Evolutionary conservation across 1,140 invertebrate genomes (phyloP), one percentile per base, ranked within the genome.

Genomic region (Anadara kagoshimensis): DNA sequence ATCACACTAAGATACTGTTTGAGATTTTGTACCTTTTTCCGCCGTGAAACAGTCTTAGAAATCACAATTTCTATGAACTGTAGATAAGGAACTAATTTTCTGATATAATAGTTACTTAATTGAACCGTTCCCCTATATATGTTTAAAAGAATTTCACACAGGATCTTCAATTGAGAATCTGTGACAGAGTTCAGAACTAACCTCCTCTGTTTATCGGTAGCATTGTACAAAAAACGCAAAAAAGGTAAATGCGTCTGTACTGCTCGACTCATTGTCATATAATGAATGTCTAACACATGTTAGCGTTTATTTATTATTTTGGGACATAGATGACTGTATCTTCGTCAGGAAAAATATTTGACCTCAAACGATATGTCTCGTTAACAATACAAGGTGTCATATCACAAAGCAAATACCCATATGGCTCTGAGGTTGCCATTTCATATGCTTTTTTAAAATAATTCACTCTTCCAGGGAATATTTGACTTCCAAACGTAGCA

Each of bases 251-350:
- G n/a, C 14, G 43, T 16, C 44, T 26, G 45, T 45, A 63, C 47
- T 26, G 20, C 43, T 24, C 61, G 43, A 24, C 61, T 63, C 61
- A 63, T 63, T 14, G 14, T 26, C 16, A n/a, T 20, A 18, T 10
- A 26, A 63, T 10, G 45, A 45, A 24, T 36, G n/a, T 8, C 5
- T 14, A n/a, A n/a, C 20, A 11, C 16, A n/a, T 5, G 18, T 26
- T 26, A 47, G 29, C 20, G 16, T n/a, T 29, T 26, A 12, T 41
- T 20, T 65, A 45, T 54, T 36, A 65, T 56, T 16, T 14, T 22
- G 51, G 47, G 51, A 14, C 43, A 20, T 73, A 73, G 18, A 77
- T 65, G 12, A 69, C n/a, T n/a, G 70, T 71, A 22, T 77, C 75
- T 16, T 68, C 58, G 26, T 59, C 62, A 18, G 75, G 69, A 20